These are phyloP conservation scores for Villa cingulata DNA, from an alignment of 2,888 invertebrate genomes.

Conservation along the genomic window DNA sequence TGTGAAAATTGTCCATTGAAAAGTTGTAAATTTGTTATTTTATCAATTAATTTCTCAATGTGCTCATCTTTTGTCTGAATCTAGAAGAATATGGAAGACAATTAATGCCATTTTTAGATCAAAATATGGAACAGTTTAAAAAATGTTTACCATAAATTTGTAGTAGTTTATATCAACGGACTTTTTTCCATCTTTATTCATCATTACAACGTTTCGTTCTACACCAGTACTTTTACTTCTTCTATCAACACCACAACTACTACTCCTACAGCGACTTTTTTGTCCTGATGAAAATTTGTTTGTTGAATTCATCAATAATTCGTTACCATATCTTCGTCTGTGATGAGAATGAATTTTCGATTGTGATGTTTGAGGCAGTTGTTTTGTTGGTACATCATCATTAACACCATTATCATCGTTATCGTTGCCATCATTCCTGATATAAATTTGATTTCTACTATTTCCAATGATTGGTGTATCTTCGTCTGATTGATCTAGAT, in stretches of 20 bases:
- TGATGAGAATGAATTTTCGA: no score
- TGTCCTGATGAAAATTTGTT: conserved; percentile 27
- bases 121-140: no score
- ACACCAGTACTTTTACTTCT: conserved; percentile 27
- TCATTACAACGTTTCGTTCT: conserved; percentile 5
- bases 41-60: conserved; percentile 48
- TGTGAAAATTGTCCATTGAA: conserved; percentile 48
- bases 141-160: neutral
- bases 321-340: conserved; percentile 16
- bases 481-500: conserved; percentile 26
- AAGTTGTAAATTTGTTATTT: conserved; percentile 43
- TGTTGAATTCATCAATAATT: conserved; percentile 24
- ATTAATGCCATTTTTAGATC: no score
- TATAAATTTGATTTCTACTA: no score
- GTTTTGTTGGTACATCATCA: neutral
- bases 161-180: neutral
- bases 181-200: neutral
- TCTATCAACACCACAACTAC: conserved; percentile 7
- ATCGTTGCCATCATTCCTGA: neutral
- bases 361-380: neutral
- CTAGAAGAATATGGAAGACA: conserved; percentile 23
- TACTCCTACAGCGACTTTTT: no score
- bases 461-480: conserved; percentile 1
- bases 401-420: no score
- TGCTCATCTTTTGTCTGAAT: conserved; percentile 46